Evolutionary conservation across 2,888 invertebrate genomes (phyloP), one percentile per base, ranked within the genome.

Genomic region (Rhamphomyia laevipes): DNA sequence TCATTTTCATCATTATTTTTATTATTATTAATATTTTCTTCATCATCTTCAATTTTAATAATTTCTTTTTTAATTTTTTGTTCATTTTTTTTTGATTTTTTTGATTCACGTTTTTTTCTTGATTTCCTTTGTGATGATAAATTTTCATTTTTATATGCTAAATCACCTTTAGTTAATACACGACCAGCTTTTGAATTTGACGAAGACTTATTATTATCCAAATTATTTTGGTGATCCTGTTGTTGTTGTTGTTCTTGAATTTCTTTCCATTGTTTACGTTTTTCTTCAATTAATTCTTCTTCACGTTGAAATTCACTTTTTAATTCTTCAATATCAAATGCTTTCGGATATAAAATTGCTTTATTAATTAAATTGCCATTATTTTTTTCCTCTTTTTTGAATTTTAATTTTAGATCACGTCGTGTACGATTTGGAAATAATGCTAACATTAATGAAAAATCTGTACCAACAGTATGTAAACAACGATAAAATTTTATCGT

Each of bases 401-500:
- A 96, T 72, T 96, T 96, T 30, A 86, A 72, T 68, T 95, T 95
- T 11, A 96, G 73, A 60, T 95, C 93, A 48, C 80, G 73, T 13
- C 95, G 72, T 0, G 79, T 81, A 51, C 94, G 75, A 40, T 80
- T 79, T 0, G 89, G 84, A 71, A 94, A 93, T 40, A 90, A 71
- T 45, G 81, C 77, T 52, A 82, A 76, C 89, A 96, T 94, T 46
- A 93, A 71, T 6, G 88, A 81, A 70, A 96, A 96, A 73, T 96
- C 95, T 0, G 94, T 92, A 0, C 95, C 95, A 45, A 94, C 77
- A 10, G 84, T 84, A 58, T 87, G 90, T 11, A 96, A 71, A 1
- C 92, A 92, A 59, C 86, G 80, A 71, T 93, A 96, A 71, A 95
- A 95, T 56, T 85, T 82, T n/a, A 88, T 73, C 0, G 93, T 94